Base-by-base conservation (phyloP, 2,888 invertebrate genomes). In the Drosophila mulleri region DNA sequence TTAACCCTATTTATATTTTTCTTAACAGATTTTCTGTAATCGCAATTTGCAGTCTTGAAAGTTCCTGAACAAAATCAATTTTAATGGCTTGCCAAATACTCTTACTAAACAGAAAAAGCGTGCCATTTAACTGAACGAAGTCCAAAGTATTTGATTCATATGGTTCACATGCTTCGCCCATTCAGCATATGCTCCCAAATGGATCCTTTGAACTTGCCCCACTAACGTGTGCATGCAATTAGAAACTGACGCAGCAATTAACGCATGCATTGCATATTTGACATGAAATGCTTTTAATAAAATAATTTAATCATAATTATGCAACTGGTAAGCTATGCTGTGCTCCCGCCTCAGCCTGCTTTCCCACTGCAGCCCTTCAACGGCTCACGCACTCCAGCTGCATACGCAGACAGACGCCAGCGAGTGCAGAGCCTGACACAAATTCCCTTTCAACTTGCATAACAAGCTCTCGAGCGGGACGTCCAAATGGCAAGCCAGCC, bases 371-470 rank as follows among this genome's bases (percentile, higher is more conserved):
- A 14, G 42, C 26, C 14, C 47, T n/a, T 20, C 7, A 11, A 23
- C 29, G 16, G 63, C 61, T 66, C 73, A 85, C 85, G 83, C 86
- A 82, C 86, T 85, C 52, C 73, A 61, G 72, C 82, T 57, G 78
- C 88, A 83, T 80, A 62, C 76, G 76, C 75, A 80, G 83, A 80
- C 75, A 72, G 86, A 48, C 80, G 85, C 82, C 83, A 73, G 35
- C 8, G 56, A 23, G 48, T n/a, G 41, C 64, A 57, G 37, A 47
- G 75, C 72, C 82, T 84, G 84, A 84, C 84, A 84, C 84, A 84
- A 84, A 84, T 84, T 84, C 79, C 76, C 87, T 78, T 88, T 78
- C 84, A 78, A 84, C 75, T 88, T 71, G 74, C 83, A 85, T 71
- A 88, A 88, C 89, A 75, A 72, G 67, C 67, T 63, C 66, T 68